These are phyloP conservation scores for Trichogramma evanescens DNA, from an alignment of 2,888 invertebrate genomes.

Conservation along the genomic window DNA sequence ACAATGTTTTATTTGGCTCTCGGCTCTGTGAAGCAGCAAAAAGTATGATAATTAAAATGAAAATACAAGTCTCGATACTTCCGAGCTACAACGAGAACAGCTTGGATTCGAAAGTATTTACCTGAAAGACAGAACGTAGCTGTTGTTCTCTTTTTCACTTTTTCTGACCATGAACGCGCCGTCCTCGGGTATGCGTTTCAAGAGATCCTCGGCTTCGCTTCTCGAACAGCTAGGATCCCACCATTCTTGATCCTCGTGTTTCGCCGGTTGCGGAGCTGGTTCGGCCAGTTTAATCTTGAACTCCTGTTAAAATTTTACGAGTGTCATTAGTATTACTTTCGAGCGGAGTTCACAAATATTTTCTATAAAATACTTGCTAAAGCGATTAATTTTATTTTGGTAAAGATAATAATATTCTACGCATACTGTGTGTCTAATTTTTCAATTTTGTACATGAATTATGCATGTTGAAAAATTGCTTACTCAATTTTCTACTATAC, in stretches of 20 bases:
- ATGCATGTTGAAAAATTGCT: no score
- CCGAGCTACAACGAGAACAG: no score
- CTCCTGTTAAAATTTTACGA: conserved; percentile 51
- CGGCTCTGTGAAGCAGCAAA: conserved; percentile 57
- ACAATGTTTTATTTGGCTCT: conserved; percentile 94
- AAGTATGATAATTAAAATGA: background rate
- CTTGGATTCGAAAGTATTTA: conserved; percentile 38
- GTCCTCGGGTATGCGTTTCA: conserved; percentile 76
- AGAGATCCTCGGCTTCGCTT: conserved; percentile 78
- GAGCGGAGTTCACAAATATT: no score
- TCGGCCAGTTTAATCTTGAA: conserved; percentile 81
- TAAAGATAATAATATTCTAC: no score
- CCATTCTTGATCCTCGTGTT: conserved; percentile 91
- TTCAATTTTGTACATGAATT: no score
- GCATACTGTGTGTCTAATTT: no score
- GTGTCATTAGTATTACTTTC: no score
- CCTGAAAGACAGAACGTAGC: conserved; percentile 92
- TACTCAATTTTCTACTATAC: no score
- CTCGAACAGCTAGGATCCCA: conserved; percentile 77
- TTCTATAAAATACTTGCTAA: no score
- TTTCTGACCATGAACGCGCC: conserved; percentile 93
- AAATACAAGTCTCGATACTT: background rate
- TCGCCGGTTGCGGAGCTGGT: conserved; percentile 91
- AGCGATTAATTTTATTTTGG: no score
- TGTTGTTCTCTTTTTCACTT: conserved; percentile 77